Conservation (phyloP, 2,113 vertebrate genomes). For the Motacilla alba region DNA sequence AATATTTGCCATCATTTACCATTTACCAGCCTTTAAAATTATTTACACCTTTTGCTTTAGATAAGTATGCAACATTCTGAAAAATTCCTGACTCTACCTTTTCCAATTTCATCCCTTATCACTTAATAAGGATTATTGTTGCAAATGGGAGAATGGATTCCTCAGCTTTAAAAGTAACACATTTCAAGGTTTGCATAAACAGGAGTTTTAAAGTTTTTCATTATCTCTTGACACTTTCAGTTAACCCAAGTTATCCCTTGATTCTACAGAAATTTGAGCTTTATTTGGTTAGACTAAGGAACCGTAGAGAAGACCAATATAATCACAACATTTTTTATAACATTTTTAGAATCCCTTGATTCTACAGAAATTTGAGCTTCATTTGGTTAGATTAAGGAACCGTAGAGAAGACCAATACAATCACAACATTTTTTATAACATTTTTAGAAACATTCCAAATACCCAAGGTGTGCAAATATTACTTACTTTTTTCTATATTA, state of each 20-base stretch:
- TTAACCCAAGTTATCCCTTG: background rate
- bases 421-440: too few relatives aligned
- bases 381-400: background rate
- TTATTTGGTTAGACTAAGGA: background rate
- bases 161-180: background rate
- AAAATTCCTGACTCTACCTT: background rate
- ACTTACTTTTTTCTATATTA: background rate
- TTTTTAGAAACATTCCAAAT: background rate
- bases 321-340: background rate
- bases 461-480: background rate
- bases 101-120: background rate
- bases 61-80: background rate
- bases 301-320: background rate
- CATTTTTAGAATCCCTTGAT: background rate
- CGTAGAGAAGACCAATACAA: background rate
- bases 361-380: background rate
- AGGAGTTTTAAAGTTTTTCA: background rate
- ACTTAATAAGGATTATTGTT: background rate
- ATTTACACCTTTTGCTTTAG: background rate
- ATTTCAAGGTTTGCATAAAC: background rate
- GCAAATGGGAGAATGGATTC: background rate
- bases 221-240: background rate
- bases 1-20: background rate
- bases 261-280: background rate
- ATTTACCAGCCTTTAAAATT: background rate